These are phyloP conservation scores for Erythrocercus mccallii DNA, from an alignment of 2,113 vertebrate species.

Conservation along the genomic window DNA sequence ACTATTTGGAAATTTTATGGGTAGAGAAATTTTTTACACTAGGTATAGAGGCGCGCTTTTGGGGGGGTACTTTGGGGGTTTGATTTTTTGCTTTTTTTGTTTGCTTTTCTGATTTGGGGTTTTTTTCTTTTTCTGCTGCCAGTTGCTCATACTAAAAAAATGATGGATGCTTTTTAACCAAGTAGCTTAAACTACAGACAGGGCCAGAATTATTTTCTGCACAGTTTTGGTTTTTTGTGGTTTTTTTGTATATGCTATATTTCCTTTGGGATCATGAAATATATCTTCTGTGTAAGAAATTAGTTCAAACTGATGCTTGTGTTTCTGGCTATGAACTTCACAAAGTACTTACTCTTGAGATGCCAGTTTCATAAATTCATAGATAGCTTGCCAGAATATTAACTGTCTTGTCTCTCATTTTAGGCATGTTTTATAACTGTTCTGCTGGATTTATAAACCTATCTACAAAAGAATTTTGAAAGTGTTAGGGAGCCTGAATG, in stretches of 20 bases:
- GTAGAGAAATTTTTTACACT: not conserved
- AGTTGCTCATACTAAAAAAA: not conserved
- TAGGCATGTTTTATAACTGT: not conserved
- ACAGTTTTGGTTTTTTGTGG: too few relatives aligned
- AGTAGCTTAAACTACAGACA: not conserved
- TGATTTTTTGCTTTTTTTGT: accelerated
- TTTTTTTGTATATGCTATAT: not conserved
- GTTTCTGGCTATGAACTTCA: not conserved
- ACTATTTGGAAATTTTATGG: not conserved
- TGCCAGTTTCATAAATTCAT: not conserved
- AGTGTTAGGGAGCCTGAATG: not conserved
- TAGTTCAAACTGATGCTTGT: not conserved
- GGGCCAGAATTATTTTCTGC: not conserved
- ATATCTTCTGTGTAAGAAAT: not conserved
- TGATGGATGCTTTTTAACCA: not conserved
- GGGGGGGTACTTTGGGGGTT: not conserved
- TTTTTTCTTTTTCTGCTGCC: not conserved
- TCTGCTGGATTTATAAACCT: not conserved
- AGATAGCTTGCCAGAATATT: not conserved
- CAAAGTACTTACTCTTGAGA: not conserved
- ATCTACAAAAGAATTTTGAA: not conserved
- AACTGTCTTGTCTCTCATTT: not conserved
- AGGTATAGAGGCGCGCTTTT: accelerated
- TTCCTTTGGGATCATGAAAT: not conserved
- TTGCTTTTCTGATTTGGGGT: not conserved